Conservation (phyloP, 2,797 vertebrate species). For the Dicrostonyx torquatus region DNA sequence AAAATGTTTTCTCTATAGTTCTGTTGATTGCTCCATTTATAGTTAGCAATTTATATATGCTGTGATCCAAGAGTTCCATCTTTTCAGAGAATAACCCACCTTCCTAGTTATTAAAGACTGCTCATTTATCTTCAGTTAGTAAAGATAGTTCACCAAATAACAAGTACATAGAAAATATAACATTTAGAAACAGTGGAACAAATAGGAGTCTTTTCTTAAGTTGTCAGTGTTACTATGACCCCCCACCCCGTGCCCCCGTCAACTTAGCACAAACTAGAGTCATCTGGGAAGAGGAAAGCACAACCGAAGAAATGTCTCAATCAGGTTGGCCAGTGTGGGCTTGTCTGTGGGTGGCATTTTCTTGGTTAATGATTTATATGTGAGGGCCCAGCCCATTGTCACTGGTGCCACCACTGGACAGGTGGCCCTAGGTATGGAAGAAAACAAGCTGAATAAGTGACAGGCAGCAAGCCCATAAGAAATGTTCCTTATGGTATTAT, state of each 20-base stretch:
- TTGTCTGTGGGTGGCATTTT: neutral
- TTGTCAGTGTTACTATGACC: neutral
- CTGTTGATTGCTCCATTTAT: neutral
- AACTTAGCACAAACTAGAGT: neutral
- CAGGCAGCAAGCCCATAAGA: neutral
- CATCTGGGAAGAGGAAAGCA: neutral
- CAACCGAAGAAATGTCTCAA: neutral
- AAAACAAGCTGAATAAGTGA: neutral
- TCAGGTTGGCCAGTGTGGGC: neutral
- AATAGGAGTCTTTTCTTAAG: neutral
- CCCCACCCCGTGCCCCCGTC: neutral
- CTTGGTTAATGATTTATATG: neutral
- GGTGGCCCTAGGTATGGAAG: too few relatives aligned
- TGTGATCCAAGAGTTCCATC: constrained; percentile 3
- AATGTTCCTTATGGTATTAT: neutral
- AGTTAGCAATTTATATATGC: neutral
- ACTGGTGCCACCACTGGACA: neutral
- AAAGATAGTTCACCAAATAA: neutral
- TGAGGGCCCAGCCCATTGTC: neutral
- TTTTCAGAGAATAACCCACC: neutral
- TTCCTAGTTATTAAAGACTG: neutral
- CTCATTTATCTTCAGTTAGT: neutral
- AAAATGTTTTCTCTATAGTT: neutral
- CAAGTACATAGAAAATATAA: neutral
- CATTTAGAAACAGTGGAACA: neutral